Evolutionary conservation across 1,140 invertebrate genomes (phyloP).

Genomic region (Laupala kohalensis): DNA sequence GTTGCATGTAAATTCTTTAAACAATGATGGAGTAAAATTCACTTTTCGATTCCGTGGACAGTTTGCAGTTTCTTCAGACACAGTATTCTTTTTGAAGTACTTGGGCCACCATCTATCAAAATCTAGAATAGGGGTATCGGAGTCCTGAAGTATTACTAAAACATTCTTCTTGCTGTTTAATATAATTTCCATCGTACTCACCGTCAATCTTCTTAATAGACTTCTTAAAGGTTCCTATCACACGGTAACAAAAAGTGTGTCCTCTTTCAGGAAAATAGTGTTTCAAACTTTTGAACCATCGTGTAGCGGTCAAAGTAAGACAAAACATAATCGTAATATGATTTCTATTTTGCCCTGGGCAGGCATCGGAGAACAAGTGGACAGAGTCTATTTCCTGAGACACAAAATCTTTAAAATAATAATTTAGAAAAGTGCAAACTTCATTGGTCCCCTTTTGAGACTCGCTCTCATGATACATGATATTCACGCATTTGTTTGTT

Average conservation of each 20-base stretch:
- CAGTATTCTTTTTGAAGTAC: too few relatives aligned
- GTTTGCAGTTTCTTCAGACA: neutral
- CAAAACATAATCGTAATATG: too few relatives aligned
- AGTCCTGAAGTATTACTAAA: neutral
- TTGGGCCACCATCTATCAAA: neutral
- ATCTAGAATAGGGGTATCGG: neutral
- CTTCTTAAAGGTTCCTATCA: neutral
- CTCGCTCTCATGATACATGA: neutral
- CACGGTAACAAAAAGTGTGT: neutral
- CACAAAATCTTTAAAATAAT: neutral
- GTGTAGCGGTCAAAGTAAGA: neutral
- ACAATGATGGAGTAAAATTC: neutral
- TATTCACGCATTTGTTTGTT: neutral
- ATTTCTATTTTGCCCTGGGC: too few relatives aligned
- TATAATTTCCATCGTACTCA: neutral
- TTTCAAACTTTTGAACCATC: too few relatives aligned
- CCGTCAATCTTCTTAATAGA: neutral
- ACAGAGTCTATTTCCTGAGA: too few relatives aligned
- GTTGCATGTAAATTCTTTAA: too few relatives aligned
- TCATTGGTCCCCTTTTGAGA: neutral
- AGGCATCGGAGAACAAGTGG: too few relatives aligned
- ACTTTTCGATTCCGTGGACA: neutral
- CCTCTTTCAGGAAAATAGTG: neutral
- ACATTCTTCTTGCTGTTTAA: neutral
- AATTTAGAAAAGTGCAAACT: neutral